Percentiles rank a stretch among this genome's conserved stretches.
Conservation (phyloP, 2,888 invertebrate species). For the Xanthorhoe designata region DNA sequence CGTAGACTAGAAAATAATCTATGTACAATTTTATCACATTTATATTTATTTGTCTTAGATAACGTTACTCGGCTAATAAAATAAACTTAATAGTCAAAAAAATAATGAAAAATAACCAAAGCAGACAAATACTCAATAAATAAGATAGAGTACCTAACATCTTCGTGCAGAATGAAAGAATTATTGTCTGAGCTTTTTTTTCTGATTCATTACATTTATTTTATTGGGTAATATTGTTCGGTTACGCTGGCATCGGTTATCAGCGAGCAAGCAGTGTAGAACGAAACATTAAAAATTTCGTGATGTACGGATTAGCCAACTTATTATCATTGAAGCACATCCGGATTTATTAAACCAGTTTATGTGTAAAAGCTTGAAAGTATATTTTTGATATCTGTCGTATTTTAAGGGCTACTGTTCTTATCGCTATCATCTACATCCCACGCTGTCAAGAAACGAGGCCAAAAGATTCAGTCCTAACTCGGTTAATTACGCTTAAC, state of each 20-base stretch:
- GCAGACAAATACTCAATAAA: neutral
- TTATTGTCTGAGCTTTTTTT: neutral
- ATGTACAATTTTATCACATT: too few relatives aligned
- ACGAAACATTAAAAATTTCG: neutral
- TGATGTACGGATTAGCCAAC: neutral
- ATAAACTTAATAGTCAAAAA: too few relatives aligned
- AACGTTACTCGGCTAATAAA: too few relatives aligned
- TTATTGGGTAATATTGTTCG: neutral
- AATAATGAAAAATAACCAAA: neutral
- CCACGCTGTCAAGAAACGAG: too few relatives aligned
- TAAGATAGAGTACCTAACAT: neutral
- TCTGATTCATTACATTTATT: neutral
- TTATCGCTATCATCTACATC: too few relatives aligned
- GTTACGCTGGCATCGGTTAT: neutral
- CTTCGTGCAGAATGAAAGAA: neutral
- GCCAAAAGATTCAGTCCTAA: too few relatives aligned
- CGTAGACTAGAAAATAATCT: too few relatives aligned
- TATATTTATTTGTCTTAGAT: too few relatives aligned
- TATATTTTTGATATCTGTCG: too few relatives aligned
- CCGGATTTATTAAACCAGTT: neutral
- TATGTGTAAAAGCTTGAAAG: neutral
- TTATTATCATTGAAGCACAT: neutral
- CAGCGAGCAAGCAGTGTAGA: neutral
- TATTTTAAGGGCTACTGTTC: too few relatives aligned
- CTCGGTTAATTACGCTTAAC: too few relatives aligned